Evolutionary conservation across 2,888 invertebrate genomes (phyloP).

Genomic region (Drosophila merina): DNA sequence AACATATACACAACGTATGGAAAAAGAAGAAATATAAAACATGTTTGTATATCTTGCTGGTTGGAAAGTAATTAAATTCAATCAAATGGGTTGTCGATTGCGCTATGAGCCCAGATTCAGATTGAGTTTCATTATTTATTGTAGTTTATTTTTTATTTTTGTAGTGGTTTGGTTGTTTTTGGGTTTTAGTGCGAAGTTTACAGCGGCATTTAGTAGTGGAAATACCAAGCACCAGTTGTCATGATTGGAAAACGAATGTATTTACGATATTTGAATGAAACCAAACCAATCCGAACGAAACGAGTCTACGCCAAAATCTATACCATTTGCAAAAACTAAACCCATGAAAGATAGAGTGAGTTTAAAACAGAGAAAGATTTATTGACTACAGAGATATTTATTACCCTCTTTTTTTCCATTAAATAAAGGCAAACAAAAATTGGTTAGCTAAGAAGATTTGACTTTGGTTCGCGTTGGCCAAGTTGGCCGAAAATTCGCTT

Average conservation of each 20-base stretch:
- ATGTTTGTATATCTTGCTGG: conserved; percentile 47
- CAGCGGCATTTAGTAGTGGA: conserved; percentile 74
- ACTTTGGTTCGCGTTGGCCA: background rate
- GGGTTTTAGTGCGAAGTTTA: conserved; percentile 74
- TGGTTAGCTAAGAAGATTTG: conserved; percentile 2
- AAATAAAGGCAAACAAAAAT: conserved; percentile 22
- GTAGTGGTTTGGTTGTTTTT: conserved; percentile 19
- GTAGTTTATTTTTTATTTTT: background rate
- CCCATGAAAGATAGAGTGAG: conserved; percentile 56
- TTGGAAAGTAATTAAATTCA: conserved; percentile 50
- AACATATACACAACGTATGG: conserved; percentile 59
- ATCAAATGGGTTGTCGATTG: conserved; percentile 54
- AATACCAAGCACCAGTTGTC: conserved; percentile 70
- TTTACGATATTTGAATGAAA: conserved; percentile 15
- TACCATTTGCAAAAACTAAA: conserved; percentile 42
- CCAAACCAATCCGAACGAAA: conserved; percentile 27
- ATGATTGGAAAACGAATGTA: conserved; percentile 49
- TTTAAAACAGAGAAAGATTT: conserved; percentile 36
- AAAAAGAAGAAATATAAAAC: conserved; percentile 68
- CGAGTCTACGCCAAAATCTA: conserved; percentile 36
- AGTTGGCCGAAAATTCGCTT: background rate
- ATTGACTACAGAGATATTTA: conserved; percentile 44
- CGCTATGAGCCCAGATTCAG: conserved; percentile 56
- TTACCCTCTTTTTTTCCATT: conserved; percentile 16
- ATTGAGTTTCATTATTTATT: conserved; percentile 41